Percentiles rank a stretch among this genome's conserved stretches.
phyloP scores from a whole-genome alignment of 2,113 vertebrate species.

The Natator depressus region DNA sequence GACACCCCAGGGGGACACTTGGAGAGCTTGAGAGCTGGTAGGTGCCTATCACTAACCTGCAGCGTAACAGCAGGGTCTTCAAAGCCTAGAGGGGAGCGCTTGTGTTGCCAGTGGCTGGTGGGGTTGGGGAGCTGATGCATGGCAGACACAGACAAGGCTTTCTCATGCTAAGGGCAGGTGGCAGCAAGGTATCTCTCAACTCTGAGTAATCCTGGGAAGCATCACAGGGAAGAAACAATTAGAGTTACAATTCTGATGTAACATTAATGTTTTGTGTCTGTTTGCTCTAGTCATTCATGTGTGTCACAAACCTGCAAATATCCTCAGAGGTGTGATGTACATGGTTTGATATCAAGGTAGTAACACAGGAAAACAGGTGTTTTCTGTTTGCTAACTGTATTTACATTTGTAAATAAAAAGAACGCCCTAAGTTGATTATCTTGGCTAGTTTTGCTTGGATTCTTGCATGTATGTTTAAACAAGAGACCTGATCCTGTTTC shows the following conservation, averaged over 20 bases:
- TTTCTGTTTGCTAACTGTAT: slow-evolving; percentile 57
- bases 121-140: background rate
- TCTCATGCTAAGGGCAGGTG: background rate
- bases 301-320: slow-evolving; percentile 24
- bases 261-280: background rate
- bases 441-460: background rate
- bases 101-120: background rate
- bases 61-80: background rate
- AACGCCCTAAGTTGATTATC: slow-evolving; percentile 1
- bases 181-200: background rate
- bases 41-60: background rate
- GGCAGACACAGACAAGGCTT: background rate
- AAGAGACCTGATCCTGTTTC: slow-evolving; percentile 4
- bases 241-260: background rate
- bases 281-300: slow-evolving; percentile 47
- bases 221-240: background rate
- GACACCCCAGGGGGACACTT: background rate
- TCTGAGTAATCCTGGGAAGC: background rate
- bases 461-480: background rate
- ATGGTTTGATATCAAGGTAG: slow-evolving; percentile 58
- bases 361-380: slow-evolving; percentile 66
- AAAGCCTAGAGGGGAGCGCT: background rate
- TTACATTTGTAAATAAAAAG: slow-evolving; percentile 72
- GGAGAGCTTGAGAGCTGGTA: background rate
- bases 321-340: slow-evolving; percentile 55